A percentile compares a stretch with the other conserved stretches of the same genome.
phyloP scores from a whole-genome alignment of 2,113 vertebrate genomes.

The Neogobius melanostomus region DNA sequence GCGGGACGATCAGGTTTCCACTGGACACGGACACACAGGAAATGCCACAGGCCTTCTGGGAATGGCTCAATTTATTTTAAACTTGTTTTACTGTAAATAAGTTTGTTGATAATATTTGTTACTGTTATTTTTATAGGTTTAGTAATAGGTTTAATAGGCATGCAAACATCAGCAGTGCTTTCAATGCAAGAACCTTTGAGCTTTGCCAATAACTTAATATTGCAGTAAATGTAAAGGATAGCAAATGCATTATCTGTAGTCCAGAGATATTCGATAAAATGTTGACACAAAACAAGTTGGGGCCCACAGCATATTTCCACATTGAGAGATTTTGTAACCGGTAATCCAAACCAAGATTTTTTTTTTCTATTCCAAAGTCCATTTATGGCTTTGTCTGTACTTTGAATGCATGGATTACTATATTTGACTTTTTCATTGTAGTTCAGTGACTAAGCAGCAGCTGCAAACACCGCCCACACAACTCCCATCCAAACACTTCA shows the following conservation, averaged over 20 bases:
- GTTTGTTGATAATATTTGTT: not conserved
- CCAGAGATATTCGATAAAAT: too few relatives aligned
- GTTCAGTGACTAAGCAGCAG: slow-evolving; percentile 10
- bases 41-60: slow-evolving; percentile 23
- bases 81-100: not conserved
- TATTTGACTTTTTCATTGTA: slow-evolving; percentile 6
- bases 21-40: slow-evolving; percentile 41
- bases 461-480: slow-evolving; percentile 21
- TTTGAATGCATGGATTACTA: slow-evolving; percentile 12
- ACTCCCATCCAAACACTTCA: slow-evolving; percentile 4
- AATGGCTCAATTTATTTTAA: slow-evolving; percentile 9
- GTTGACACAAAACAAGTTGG: not conserved
- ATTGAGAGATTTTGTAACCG: not conserved
- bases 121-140: not conserved
- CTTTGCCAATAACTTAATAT: not conserved
- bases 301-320: not conserved
- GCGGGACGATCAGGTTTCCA: slow-evolving; percentile 26
- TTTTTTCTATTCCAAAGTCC: not conserved
- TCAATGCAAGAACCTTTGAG: not conserved
- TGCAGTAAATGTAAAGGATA: too few relatives aligned
- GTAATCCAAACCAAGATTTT: slow-evolving; percentile 19
- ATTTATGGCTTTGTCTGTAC: not conserved
- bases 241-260: too few relatives aligned
- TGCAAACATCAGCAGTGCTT: not conserved
- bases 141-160: not conserved